A percentile compares a stretch with the other conserved stretches of the same genome.
These are phyloP conservation scores for Empis stercorea DNA, from an alignment of 2,888 invertebrate genomes.

Conservation along the genomic window DNA sequence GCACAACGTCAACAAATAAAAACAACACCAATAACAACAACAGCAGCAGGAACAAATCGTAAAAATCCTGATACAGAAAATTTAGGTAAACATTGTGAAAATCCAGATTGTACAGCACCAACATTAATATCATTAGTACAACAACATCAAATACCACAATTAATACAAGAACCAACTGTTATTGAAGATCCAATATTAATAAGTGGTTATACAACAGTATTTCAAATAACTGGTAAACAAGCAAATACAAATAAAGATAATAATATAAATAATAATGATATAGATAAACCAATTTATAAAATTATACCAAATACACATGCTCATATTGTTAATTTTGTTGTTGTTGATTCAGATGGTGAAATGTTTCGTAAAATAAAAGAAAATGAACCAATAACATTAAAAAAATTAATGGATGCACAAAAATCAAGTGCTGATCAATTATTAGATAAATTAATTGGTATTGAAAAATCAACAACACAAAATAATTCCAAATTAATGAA, in stretches of 20 bases:
- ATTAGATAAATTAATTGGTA: slow-evolving; percentile 23
- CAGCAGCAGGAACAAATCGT: too few relatives aligned
- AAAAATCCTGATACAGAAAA: too few relatives aligned
- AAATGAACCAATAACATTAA: slow-evolving; percentile 27
- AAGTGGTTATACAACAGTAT: slow-evolving; percentile 29
- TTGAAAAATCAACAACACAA: background rate
- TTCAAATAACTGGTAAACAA: slow-evolving; percentile 27
- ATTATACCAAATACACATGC: slow-evolving; percentile 33
- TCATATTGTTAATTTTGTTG: slow-evolving; percentile 31
- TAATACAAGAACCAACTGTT: slow-evolving; percentile 20
- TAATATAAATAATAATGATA: slow-evolving; percentile 2
- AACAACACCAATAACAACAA: too few relatives aligned
- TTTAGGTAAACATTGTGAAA: slow-evolving; percentile 19
- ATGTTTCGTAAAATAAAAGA: slow-evolving; percentile 27
- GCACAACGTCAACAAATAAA: too few relatives aligned
- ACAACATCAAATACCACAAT: slow-evolving; percentile 23
- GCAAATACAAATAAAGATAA: slow-evolving; percentile 19
- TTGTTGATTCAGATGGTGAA: slow-evolving; percentile 27
- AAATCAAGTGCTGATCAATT: slow-evolving; percentile 27
- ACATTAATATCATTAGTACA: slow-evolving; percentile 22
- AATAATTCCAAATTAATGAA: background rate
- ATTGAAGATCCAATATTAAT: slow-evolving; percentile 27
- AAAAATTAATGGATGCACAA: slow-evolving; percentile 26
- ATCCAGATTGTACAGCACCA: slow-evolving; percentile 21
- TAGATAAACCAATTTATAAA: slow-evolving; percentile 23